A percentile compares a stretch with the other conserved stretches of the same genome.
phyloP scores from a whole-genome alignment of 2,797 vertebrate genomes.

The Triplophysa bombifrons region DNA sequence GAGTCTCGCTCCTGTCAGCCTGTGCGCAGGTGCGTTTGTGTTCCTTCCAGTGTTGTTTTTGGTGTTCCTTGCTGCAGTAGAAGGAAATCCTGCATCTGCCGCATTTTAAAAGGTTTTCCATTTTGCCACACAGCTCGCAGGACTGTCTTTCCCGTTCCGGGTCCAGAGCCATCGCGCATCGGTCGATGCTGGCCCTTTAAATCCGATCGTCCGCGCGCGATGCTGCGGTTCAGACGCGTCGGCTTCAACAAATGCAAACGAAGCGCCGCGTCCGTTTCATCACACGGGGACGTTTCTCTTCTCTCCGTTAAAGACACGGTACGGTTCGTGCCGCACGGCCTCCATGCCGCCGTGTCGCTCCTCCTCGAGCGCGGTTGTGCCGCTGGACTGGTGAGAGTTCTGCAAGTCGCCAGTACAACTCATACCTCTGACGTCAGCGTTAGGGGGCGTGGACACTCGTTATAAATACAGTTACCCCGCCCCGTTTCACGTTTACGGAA shows the following conservation, averaged over 20 bases:
- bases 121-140: conserved; percentile 95
- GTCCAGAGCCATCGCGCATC: conserved; percentile 63
- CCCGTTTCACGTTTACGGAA: neutral
- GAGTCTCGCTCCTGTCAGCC: conserved; percentile 64
- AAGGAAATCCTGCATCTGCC: conserved; percentile 92
- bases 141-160: conserved; percentile 82
- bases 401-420: conserved; percentile 46
- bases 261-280: neutral
- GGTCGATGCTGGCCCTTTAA: conserved; percentile 68
- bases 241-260: conserved; percentile 61
- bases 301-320: conserved; percentile 4
- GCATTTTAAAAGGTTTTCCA: conserved; percentile 94
- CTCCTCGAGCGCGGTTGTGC: conserved; percentile 36
- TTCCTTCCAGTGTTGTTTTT: conserved; percentile 94
- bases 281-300: neutral
- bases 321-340: neutral
- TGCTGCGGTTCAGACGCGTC: conserved; percentile 70
- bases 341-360: conserved; percentile 68
- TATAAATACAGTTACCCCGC: neutral
- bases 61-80: conserved; percentile 97
- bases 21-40: conserved; percentile 89
- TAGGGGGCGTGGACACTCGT: neutral
- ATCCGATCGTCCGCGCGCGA: conserved; percentile 67
- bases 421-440: conserved; percentile 39
- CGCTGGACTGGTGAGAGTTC: neutral